These are phyloP conservation scores for Pteropus rufus DNA, from an alignment of 2,797 vertebrate genomes.

Conservation along the genomic window DNA sequence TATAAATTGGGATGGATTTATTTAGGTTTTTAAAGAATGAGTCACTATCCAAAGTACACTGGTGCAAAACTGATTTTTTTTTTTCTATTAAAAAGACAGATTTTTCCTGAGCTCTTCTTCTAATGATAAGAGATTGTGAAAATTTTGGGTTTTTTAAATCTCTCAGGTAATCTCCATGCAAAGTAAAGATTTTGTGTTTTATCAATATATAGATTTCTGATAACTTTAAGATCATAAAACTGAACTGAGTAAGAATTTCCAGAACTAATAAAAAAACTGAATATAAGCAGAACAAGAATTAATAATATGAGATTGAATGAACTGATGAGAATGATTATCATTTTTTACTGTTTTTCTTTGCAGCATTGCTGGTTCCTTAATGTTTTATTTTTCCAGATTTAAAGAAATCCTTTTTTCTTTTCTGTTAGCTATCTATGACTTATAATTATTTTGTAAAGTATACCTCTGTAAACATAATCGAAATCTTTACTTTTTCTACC, in stretches of 20 bases:
- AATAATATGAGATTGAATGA: neutral
- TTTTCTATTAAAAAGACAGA: neutral
- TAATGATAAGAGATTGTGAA: neutral
- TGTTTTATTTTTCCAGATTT: neutral
- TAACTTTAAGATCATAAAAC: neutral
- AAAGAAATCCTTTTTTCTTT: neutral
- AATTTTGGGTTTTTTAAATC: neutral
- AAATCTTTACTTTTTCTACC: neutral
- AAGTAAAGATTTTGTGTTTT: neutral
- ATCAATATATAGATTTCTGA: neutral
- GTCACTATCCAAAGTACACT: neutral
- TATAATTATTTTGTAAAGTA: neutral
- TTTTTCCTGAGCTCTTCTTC: neutral
- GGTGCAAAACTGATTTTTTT: neutral
- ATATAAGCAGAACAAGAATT: neutral
- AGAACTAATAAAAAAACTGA: neutral
- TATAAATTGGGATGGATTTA: neutral
- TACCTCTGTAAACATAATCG: neutral
- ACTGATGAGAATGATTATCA: neutral
- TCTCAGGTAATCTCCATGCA: neutral
- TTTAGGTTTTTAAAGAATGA: neutral
- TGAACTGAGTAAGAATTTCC: neutral
- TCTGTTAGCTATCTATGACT: neutral
- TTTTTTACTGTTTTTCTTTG: neutral
- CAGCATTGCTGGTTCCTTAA: neutral